phyloP scores from a whole-genome alignment of 2,888 invertebrate genomes.

The Prostheceraeus crozeri region DNA sequence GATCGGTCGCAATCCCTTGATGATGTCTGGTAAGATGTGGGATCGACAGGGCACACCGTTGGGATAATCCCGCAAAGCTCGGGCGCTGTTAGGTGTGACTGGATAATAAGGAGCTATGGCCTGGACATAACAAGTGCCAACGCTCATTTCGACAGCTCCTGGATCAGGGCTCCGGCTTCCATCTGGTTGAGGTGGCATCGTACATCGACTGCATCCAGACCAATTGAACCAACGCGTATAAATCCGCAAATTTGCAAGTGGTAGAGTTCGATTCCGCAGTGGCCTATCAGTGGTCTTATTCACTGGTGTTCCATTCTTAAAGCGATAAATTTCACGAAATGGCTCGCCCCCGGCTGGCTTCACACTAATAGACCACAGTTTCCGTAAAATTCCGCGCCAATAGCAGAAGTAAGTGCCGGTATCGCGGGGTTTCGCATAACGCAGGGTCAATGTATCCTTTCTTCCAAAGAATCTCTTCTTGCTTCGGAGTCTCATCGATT shows the following conservation, averaged over 20 bases:
- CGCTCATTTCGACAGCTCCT: too few species aligned
- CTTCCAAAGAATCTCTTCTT: neutral
- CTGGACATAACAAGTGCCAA: too few species aligned
- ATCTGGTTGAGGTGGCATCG: too few species aligned
- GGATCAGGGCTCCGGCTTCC: too few species aligned
- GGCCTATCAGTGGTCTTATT: too few species aligned
- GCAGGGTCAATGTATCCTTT: slow-evolving; percentile 2
- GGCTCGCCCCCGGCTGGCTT: slow-evolving; percentile 13
- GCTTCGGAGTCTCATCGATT: too few species aligned
- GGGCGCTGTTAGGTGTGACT: neutral
- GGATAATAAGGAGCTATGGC: too few species aligned
- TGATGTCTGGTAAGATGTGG: neutral
- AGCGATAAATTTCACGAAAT: slow-evolving; percentile 31
- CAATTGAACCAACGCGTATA: too few species aligned
- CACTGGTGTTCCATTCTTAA: too few species aligned
- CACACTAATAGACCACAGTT: slow-evolving; percentile 14
- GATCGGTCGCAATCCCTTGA: neutral
- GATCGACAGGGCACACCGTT: slow-evolving; percentile 18
- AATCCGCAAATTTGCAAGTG: too few species aligned
- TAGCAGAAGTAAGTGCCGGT: slow-evolving; percentile 23
- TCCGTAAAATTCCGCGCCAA: slow-evolving; percentile 13
- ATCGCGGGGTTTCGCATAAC: neutral
- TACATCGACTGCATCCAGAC: too few species aligned
- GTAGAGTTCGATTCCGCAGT: too few species aligned
- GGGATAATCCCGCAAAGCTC: neutral